Evolutionary conservation across 2,888 invertebrate genomes (phyloP).

Genomic region (Chymomyza amoena): DNA sequence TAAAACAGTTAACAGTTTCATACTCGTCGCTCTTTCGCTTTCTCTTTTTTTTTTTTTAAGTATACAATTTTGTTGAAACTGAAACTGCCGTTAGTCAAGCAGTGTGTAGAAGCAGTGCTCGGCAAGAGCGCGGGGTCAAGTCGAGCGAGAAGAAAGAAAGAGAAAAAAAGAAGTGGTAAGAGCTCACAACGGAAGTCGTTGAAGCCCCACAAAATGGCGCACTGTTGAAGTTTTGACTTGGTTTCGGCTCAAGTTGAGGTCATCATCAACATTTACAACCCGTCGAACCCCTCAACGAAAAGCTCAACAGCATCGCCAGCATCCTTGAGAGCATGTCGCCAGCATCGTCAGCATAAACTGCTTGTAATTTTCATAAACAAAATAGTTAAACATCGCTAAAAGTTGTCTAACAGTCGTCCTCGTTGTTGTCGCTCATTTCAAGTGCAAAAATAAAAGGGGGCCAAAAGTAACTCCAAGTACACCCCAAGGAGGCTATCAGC

Average conservation of each 20-base stretch:
- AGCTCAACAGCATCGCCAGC: neutral
- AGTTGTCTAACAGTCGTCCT: constrained; percentile 34
- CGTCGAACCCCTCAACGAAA: neutral
- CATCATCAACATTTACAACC: constrained; percentile 35
- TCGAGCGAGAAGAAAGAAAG: neutral
- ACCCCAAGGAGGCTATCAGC: neutral
- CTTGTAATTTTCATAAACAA: constrained; percentile 66
- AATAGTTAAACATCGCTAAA: constrained; percentile 54
- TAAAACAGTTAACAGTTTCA: neutral
- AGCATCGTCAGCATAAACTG: constrained; percentile 10
- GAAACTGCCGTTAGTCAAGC: constrained; percentile 62
- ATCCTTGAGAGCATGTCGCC: neutral
- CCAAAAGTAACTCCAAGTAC: neutral
- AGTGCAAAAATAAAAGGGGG: neutral
- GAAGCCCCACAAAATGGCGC: constrained; percentile 32
- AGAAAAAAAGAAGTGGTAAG: neutral
- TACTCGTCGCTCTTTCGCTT: neutral
- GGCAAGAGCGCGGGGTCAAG: too few relatives aligned
- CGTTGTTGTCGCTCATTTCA: neutral
- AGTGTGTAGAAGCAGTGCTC: neutral
- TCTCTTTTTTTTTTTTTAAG: constrained; percentile 19
- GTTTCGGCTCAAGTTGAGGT: constrained; percentile 39
- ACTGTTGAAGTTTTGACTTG: constrained; percentile 20
- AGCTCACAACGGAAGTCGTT: constrained; percentile 45
- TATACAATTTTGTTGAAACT: constrained; percentile 49